phyloP scores from a whole-genome alignment of 1,140 invertebrate species.

The Cotesia typhae region DNA sequence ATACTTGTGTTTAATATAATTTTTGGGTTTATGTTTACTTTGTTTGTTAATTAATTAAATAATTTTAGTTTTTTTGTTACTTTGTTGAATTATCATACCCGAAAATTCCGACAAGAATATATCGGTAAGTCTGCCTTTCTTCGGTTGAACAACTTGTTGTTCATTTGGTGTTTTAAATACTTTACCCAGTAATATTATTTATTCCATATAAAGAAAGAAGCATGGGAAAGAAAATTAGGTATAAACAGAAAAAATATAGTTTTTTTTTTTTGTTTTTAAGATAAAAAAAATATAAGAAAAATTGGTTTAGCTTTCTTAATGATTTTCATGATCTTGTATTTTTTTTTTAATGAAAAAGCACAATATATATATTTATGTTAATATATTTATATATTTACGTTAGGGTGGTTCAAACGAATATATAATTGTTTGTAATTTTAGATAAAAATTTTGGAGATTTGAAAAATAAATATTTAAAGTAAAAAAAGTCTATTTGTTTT shows the following conservation, averaged over 20 bases:
- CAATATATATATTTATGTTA: too few species aligned
- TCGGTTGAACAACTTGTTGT: slow-evolving; percentile 69
- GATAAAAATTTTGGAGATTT: too few species aligned
- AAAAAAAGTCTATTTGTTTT: too few species aligned
- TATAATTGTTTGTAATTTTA: too few species aligned
- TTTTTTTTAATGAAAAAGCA: not conserved
- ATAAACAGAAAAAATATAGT: slow-evolving; percentile 53
- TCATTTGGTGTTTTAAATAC: slow-evolving; percentile 77
- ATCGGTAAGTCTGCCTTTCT: slow-evolving; percentile 80
- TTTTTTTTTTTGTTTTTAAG: slow-evolving; percentile 38
- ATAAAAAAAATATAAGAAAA: slow-evolving; percentile 36
- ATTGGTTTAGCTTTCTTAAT: slow-evolving; percentile 6
- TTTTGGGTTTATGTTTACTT: not conserved
- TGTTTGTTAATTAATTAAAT: not conserved
- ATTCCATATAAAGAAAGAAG: slow-evolving; percentile 55
- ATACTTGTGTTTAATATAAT: not conserved
- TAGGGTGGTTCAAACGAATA: too few species aligned
- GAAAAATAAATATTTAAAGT: too few species aligned
- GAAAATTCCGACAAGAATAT: slow-evolving; percentile 78
- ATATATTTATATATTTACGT: not conserved
- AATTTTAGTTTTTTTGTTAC: slow-evolving; percentile 38
- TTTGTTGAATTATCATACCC: slow-evolving; percentile 60
- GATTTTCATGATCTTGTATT: not conserved
- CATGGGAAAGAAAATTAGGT: slow-evolving; percentile 58
- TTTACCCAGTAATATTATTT: slow-evolving; percentile 63